Evolutionary conservation across 1,140 invertebrate genomes (phyloP), one percentile per base, ranked within the genome.

Genomic region (Cydia pomonella): DNA sequence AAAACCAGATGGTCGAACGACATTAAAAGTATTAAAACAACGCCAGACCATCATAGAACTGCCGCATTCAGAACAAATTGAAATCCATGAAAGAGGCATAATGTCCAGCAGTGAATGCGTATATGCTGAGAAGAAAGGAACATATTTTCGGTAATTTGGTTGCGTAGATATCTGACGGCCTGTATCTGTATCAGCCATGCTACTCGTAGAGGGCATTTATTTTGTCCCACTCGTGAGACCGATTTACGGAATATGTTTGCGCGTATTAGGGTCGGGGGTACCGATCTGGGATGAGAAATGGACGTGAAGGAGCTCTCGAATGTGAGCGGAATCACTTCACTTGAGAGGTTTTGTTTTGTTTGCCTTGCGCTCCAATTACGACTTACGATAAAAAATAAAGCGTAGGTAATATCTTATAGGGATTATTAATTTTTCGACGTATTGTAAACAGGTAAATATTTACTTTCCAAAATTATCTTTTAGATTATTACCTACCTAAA

Each of bases 221-320:
- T 50, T 18, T 16, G 47, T 50, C 3, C 47, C 47, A 18, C 47
- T 50, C n/a, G 16, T n/a, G 6, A 29, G 63, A 13, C 13, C 63
- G 63, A 27, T 66, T 69, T 38, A 69, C 29, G 23, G 25, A 69
- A 33, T 69, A 69, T 69, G 29, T 69, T 69, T 41, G 64, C 29
- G 29, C n/a, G 16, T 69, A 69, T 69, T 69, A 29, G 27, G 64
- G 64, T 6, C 29, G 64, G 64, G 3, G 18, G 29, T 6, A 33
- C 64, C 64, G 29, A 33, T 69, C 7, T 69, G 23, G 41, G n/a
- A 69, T 69, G 64, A 69, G 29, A 69, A 69, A 69, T 69, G 64
- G 64, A 33, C 29, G 64, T 13, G 16, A 38, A 41, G 64, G 29
- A 18, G 6, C 64, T 33, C 64, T 69, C 29, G n/a, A 69, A 69